Conservation (phyloP, 1,140 invertebrate genomes). For the Trinorchestia longiramus region DNA sequence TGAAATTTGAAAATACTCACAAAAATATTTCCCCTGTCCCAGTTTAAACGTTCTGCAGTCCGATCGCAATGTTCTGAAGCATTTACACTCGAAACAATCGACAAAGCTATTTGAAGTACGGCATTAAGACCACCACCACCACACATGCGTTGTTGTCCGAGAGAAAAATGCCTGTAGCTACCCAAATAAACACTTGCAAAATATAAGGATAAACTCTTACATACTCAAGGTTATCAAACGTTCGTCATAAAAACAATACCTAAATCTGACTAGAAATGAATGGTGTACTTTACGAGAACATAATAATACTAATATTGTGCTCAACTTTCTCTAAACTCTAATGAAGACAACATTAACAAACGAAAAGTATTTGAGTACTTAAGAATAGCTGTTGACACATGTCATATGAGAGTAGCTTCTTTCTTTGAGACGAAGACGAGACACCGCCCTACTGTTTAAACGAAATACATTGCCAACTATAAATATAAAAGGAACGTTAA, state of each 20-base stretch:
- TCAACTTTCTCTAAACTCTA: background rate
- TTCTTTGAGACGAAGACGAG: background rate
- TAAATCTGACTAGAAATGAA: background rate
- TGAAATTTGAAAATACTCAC: no score
- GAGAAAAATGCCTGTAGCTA: background rate
- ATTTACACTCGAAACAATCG: background rate
- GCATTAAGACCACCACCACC: background rate
- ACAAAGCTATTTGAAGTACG: background rate
- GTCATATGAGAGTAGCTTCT: background rate
- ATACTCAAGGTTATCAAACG: background rate
- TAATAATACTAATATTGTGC: conserved; percentile 1
- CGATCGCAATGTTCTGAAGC: background rate
- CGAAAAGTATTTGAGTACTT: background rate
- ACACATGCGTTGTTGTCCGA: background rate
- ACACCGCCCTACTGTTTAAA: background rate
- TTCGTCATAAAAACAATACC: background rate
- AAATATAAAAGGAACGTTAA: background rate
- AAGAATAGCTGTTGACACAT: background rate
- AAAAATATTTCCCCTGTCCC: no score
- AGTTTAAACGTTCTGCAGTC: no score
- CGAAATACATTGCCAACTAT: background rate
- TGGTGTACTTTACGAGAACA: background rate
- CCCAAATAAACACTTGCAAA: background rate
- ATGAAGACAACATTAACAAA: background rate
- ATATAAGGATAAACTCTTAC: background rate